Conservation (phyloP, 2,113 vertebrate genomes). For the Andinoacara biseriatus region DNA sequence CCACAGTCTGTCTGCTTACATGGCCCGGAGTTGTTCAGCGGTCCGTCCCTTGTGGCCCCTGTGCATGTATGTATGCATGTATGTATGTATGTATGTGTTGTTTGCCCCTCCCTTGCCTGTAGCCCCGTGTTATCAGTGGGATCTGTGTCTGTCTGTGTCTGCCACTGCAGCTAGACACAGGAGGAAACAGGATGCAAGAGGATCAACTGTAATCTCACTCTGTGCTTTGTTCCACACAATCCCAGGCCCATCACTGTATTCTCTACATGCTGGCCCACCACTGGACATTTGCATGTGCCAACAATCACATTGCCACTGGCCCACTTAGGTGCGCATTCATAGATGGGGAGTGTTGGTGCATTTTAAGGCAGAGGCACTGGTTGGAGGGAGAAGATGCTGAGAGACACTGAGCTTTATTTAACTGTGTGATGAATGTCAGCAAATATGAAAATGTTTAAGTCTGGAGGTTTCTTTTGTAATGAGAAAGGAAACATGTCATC, state of each 20-base stretch:
- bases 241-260: conserved; percentile 70
- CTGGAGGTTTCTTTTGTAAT: conserved; percentile 46
- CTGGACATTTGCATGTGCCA: conserved; percentile 75
- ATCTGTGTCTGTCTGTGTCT: conserved; percentile 76
- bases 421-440: conserved; percentile 39
- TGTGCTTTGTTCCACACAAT: conserved; percentile 77
- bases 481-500: conserved; percentile 58
- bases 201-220: conserved; percentile 78
- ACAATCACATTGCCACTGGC: conserved; percentile 69
- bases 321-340: conserved; percentile 48
- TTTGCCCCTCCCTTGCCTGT: conserved; percentile 11
- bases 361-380: conserved; percentile 4
- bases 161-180: conserved; percentile 69
- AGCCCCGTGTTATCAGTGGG: conserved; percentile 67
- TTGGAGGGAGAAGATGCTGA: conserved; percentile 30
- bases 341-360: conserved; percentile 33
- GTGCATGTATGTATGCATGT: background rate
- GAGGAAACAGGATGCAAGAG: conserved; percentile 79
- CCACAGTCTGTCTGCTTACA: conserved; percentile 64
- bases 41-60: conserved; percentile 42
- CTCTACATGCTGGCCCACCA: conserved; percentile 59
- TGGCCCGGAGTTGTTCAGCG: conserved; percentile 50
- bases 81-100: conserved; percentile 6
- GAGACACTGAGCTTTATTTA: conserved; percentile 41
- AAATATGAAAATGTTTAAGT: conserved; percentile 49